Evolutionary conservation across 2,113 vertebrate genomes (phyloP).

Genomic region (Passer montanus): DNA sequence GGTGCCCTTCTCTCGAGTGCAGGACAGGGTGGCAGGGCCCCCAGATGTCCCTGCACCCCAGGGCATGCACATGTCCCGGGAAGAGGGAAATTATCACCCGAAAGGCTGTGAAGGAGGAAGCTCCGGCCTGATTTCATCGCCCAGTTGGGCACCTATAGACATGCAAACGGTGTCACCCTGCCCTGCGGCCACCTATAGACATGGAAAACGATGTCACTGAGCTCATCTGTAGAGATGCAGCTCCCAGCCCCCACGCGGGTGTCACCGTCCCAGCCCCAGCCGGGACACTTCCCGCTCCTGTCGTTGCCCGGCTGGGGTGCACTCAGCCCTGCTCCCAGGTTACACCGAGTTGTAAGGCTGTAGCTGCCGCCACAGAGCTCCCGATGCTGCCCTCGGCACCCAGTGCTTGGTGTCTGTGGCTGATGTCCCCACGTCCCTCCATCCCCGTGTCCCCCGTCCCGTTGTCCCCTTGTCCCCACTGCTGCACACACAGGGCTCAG

Average conservation of each 20-base stretch:
- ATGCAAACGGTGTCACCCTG: neutral
- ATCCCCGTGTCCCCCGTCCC: neutral
- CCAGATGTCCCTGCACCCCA: neutral
- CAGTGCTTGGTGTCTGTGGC: neutral
- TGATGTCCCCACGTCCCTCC: rapidly evolving
- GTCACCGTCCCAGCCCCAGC: neutral
- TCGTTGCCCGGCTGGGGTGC: rapidly evolving
- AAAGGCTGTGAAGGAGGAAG: neutral
- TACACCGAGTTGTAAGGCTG: neutral
- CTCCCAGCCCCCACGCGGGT: neutral
- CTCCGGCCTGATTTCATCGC: neutral
- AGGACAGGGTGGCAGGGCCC: neutral
- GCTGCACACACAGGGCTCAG: neutral
- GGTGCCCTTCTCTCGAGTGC: neutral
- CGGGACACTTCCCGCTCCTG: neutral
- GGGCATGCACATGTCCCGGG: neutral
- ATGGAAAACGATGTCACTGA: neutral
- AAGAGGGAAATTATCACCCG: neutral
- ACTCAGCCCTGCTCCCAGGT: neutral
- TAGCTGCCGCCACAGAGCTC: neutral
- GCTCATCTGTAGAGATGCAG: neutral
- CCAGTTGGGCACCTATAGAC: neutral
- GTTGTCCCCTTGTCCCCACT: neutral
- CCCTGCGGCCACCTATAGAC: neutral
- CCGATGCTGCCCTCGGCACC: neutral